Conservation (phyloP, 2,797 vertebrate genomes). For the Rhabdomys pumilio region DNA sequence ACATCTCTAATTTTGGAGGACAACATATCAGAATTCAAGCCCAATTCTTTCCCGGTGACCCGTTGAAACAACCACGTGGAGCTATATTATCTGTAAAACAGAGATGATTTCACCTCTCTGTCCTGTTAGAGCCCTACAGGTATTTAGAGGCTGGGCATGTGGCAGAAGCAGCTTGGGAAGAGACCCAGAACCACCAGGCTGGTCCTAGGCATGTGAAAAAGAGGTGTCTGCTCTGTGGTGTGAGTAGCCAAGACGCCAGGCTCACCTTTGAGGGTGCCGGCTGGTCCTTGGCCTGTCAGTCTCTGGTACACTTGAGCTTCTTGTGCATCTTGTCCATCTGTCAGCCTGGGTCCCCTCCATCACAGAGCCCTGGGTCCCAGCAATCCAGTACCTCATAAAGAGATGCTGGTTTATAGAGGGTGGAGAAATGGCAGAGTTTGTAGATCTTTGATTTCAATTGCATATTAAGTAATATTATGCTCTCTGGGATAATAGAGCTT, state of each 20-base stretch:
- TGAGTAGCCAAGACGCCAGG: neutral
- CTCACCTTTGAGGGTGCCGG: neutral
- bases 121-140: fast-evolving
- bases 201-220: fast-evolving
- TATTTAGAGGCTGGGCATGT: fast-evolving
- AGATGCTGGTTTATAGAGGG: neutral
- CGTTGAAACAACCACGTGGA: neutral
- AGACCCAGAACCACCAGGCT: neutral
- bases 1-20: neutral
- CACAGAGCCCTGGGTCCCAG: fast-evolving
- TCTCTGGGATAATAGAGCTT: constrained; percentile 68
- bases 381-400: neutral
- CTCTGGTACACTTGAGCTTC: neutral
- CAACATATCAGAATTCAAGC: neutral
- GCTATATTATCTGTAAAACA: neutral
- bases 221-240: too few relatives aligned
- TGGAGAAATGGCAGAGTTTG: constrained; percentile 4
- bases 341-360: neutral
- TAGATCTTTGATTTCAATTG: constrained; percentile 60
- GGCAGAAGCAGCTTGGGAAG: neutral
- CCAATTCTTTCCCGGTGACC: neutral
- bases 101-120: neutral
- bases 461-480: constrained; percentile 67
- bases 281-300: neutral
- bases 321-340: neutral